phyloP scores from a whole-genome alignment of 2,888 invertebrate species.

The Trimorus sp. region DNA sequence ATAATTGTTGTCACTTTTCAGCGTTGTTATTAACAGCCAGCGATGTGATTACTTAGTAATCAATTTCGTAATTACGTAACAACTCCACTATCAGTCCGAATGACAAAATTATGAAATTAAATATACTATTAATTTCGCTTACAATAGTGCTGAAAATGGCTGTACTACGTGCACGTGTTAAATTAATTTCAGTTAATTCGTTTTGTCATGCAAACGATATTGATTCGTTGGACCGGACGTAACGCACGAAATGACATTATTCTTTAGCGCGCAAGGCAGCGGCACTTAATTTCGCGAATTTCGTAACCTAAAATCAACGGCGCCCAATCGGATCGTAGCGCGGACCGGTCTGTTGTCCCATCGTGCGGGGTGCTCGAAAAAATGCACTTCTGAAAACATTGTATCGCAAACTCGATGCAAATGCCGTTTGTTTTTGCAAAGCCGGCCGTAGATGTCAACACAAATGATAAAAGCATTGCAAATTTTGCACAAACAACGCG shows the following conservation, averaged over 20 bases:
- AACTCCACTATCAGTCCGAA: too few relatives aligned
- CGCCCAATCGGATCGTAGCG: background rate
- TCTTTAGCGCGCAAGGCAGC: background rate
- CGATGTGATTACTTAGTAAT: too few relatives aligned
- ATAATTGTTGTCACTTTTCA: too few relatives aligned
- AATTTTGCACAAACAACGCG: constrained; percentile 23
- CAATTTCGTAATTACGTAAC: too few relatives aligned
- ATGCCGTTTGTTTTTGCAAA: constrained; percentile 33
- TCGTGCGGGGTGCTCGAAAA: constrained; percentile 8
- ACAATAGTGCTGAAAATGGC: background rate
- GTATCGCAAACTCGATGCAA: constrained; percentile 36
- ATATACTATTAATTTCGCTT: constrained; percentile 1
- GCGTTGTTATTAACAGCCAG: too few relatives aligned
- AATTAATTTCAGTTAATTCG: constrained; percentile 12
- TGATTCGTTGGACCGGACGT: background rate
- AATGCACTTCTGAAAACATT: constrained; percentile 27
- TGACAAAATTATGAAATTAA: too few relatives aligned
- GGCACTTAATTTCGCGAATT: background rate
- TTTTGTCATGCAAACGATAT: background rate
- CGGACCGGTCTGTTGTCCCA: constrained; percentile 1
- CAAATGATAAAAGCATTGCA: constrained; percentile 38
- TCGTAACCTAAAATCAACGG: constrained; percentile 20
- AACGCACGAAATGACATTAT: constrained; percentile 4
- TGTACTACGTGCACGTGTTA: background rate
- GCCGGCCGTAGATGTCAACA: constrained; percentile 23